A percentile compares a stretch with the other conserved stretches of the same genome.
phyloP scores from a whole-genome alignment of 2,113 vertebrate species.

The Psophia crepitans region DNA sequence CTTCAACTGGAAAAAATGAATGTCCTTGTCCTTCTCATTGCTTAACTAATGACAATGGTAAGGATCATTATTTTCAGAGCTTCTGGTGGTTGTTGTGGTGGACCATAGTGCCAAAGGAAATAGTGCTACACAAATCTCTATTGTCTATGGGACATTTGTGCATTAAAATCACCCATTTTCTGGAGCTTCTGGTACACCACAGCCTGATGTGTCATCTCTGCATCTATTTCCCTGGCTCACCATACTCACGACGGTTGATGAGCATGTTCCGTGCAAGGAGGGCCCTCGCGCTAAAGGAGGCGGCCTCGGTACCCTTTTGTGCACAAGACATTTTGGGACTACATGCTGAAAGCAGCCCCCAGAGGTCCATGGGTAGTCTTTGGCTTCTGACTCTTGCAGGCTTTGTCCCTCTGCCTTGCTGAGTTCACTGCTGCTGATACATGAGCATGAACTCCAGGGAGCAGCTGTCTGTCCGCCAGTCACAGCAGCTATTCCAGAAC shows the following conservation, averaged over 20 bases:
- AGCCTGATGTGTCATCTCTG: neutral
- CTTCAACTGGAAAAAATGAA: neutral
- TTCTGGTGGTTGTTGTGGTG: neutral
- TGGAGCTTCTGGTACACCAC: neutral
- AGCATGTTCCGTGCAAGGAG: neutral
- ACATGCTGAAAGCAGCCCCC: neutral
- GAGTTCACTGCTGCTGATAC: neutral
- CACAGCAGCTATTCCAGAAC: neutral
- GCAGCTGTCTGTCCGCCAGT: neutral
- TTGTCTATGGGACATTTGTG: fast-evolving
- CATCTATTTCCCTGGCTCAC: neutral
- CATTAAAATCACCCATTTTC: neutral
- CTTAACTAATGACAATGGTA: neutral
- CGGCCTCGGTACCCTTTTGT: neutral
- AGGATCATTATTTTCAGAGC: neutral
- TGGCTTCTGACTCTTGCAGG: neutral
- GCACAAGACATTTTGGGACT: neutral
- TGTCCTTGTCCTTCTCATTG: neutral
- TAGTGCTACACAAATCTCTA: fast-evolving
- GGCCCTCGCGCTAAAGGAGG: neutral
- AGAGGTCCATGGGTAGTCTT: neutral
- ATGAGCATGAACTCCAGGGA: neutral
- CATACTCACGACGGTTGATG: fast-evolving
- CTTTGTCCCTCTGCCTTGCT: neutral
- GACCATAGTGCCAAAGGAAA: neutral